Conservation (phyloP, 2,888 invertebrate species). For the Lucinisca nassula region DNA sequence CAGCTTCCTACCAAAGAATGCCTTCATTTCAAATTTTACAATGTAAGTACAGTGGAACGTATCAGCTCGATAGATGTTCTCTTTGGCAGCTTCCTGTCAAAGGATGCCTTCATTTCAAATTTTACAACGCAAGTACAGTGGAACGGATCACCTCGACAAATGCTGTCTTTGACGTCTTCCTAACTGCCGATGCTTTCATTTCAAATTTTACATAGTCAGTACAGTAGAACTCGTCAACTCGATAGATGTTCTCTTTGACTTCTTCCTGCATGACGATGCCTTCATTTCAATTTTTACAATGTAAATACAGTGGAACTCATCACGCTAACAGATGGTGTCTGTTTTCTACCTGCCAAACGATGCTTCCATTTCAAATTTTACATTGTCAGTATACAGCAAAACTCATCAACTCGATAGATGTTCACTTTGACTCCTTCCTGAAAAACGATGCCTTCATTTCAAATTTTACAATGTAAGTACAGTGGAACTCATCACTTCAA, state of each 20-base stretch:
- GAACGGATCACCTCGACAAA: conserved; percentile 89
- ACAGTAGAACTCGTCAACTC: conserved; percentile 88
- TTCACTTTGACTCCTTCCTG: conserved; percentile 84
- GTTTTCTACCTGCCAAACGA: conserved; percentile 79
- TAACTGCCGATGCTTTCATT: conserved; percentile 83
- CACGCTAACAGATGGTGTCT: conserved; percentile 89
- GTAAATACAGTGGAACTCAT: conserved; percentile 86
- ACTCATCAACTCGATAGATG: conserved; percentile 89
- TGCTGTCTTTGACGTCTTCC: conserved; percentile 87
- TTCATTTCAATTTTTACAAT: conserved; percentile 84
- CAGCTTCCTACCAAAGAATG: conserved; percentile 80
- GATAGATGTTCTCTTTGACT: conserved; percentile 89
- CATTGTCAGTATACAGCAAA: conserved; percentile 79
- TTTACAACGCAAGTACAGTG: conserved; percentile 83
- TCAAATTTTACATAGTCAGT: conserved; percentile 82
- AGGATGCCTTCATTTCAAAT: conserved; percentile 83
- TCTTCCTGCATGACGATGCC: conserved; percentile 81
- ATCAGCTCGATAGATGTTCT: conserved; percentile 89
- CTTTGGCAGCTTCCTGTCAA: conserved; percentile 81
- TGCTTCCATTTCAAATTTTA: conserved; percentile 84
- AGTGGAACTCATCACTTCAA: conserved; percentile 88
- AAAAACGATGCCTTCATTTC: conserved; percentile 84
- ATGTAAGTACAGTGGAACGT: conserved; percentile 78
- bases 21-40: conserved; percentile 84
- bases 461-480: conserved; percentile 82